These are phyloP conservation scores for Phorcus lineatus DNA, from an alignment of 2,888 invertebrate genomes.

Conservation along the genomic window DNA sequence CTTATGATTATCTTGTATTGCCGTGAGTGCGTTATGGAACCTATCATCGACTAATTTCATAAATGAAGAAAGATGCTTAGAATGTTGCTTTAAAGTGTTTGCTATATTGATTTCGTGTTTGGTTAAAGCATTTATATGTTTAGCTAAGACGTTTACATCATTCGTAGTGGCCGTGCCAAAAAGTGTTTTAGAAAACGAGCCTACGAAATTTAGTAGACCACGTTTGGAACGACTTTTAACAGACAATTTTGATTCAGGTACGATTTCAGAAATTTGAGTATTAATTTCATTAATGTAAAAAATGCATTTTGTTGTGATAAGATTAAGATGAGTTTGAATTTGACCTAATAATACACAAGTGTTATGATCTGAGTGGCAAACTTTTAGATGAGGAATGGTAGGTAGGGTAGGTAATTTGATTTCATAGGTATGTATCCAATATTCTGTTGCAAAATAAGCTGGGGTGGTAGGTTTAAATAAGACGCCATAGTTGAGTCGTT, in stretches of 20 bases:
- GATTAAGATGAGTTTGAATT: background rate
- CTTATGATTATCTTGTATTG: no score
- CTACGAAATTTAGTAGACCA: no score
- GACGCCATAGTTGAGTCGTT: background rate
- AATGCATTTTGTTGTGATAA: background rate
- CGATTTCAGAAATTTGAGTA: background rate
- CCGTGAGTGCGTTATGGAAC: no score
- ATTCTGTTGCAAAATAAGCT: background rate
- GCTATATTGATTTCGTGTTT: no score
- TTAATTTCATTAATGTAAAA: background rate
- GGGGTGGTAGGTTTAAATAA: background rate
- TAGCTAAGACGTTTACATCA: no score
- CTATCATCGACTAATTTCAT: no score
- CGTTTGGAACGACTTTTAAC: no score
- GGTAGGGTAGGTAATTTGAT: background rate
- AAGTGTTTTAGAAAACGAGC: no score
- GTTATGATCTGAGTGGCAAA: background rate
- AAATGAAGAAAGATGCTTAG: no score
- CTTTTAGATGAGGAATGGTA: background rate
- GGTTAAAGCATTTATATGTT: no score
- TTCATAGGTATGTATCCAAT: background rate
- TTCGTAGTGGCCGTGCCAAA: no score
- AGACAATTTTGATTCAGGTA: background rate
- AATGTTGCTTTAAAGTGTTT: no score
- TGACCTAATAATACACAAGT: background rate